Evolutionary conservation across 2,797 vertebrate genomes (phyloP).

Genomic region (Miichthys miiuy): DNA sequence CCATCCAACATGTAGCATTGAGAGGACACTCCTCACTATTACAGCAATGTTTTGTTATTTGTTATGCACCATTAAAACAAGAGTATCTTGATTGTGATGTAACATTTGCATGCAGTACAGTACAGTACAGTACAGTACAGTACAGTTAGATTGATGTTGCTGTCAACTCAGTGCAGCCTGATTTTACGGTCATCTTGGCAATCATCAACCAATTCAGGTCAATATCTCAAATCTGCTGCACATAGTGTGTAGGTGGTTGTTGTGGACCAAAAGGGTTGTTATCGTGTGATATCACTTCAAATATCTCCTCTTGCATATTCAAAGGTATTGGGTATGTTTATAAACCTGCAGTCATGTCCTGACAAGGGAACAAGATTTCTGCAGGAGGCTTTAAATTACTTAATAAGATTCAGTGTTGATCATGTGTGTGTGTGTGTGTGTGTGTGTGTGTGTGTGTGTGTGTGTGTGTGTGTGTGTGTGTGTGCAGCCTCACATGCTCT

Average conservation of each 20-base stretch:
- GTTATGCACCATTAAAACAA: neutral
- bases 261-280: too few species aligned
- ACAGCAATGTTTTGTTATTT: neutral
- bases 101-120: too few species aligned
- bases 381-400: neutral
- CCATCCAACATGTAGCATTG: too few species aligned
- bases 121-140: too few species aligned
- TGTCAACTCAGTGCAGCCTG: neutral
- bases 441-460: neutral
- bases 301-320: neutral
- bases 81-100: neutral
- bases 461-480: neutral
- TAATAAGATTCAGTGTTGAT: neutral
- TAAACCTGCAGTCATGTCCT: neutral
- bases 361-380: neutral
- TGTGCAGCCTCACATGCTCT: constrained; percentile 83
- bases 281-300: neutral
- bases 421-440: neutral
- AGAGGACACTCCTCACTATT: neutral
- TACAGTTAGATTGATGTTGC: neutral
- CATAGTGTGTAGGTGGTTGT: neutral
- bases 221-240: neutral
- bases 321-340: neutral
- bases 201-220: constrained; percentile 2
- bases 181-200: constrained; percentile 18